Evolutionary conservation across 2,113 vertebrate species (phyloP), one percentile per base, ranked within the genome.

Genomic region (Prochilodus magdalenae): DNA sequence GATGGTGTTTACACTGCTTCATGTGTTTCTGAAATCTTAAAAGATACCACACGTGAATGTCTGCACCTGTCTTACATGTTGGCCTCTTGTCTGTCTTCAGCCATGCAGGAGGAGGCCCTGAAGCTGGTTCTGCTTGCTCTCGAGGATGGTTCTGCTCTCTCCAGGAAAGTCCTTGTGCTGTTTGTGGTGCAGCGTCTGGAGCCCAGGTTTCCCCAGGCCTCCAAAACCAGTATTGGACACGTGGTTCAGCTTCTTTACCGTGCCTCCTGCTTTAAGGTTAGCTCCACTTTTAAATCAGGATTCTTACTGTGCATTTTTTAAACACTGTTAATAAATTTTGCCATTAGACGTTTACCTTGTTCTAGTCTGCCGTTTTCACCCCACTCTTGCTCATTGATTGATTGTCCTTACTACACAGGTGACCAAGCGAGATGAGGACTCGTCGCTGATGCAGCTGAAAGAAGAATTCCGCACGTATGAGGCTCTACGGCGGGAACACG

Each of bases 131-230:
- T 99, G 0, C 90, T 99, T 76, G 98, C 98, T 80, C 92, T 99
- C 77, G 97, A 99, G 92, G 97, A 99, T 66, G 98, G 98, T 84
- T 99, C 97, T 80, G 97, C 97, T 66, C 92, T 99, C 87, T 99
- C 97, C 81, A 95, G 98, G 53, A 99, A 99, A 89, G 98, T 99
- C 69, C 91, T 99, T 91, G 97, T 99, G 91, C 96, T 99, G 26
- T 99, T 99, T 94, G 97, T 98, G 87, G 98, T 99, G 73, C 98
- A 99, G 93, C 96, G 97, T 85, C 92, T 99, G 86, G 98, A 99
- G 87, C 98, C 97, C 0, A 96, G 98, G 77, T 99, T 99, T 89
- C 97, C 98, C 63, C 98, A 99, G 87, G 98, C 98, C 81, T 99
- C 98, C 65, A 99, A 99, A 93, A 99, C 98, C 4, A 99, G 98